Percentiles rank a stretch among this genome's conserved stretches.
phyloP scores from a whole-genome alignment of 37 sponge, comb jelly and placozoan species.

The Haliclona indistincta region DNA sequence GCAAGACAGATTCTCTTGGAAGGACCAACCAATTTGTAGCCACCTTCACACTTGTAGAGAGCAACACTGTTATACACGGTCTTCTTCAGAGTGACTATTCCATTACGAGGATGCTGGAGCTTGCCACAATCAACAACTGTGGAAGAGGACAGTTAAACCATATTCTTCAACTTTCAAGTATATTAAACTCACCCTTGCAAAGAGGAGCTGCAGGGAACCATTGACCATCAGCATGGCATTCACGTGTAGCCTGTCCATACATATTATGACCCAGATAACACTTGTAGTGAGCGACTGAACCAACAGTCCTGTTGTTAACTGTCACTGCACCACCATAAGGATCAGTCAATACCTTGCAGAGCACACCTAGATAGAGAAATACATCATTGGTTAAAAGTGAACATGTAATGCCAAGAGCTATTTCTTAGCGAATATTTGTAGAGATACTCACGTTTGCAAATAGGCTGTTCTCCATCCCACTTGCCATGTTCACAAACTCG shows the following conservation, averaged over 20 bases:
- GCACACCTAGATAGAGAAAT: background rate
- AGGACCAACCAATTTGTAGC: too few species aligned
- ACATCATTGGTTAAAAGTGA: too few species aligned
- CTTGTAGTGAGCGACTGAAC: conserved; percentile 22
- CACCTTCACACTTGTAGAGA: too few species aligned
- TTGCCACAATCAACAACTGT: conserved; percentile 8
- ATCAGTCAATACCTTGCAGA: background rate
- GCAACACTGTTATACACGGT: too few species aligned
- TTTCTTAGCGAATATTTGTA: background rate
- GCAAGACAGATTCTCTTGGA: too few species aligned
- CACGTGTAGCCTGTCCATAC: background rate
- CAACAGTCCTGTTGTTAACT: background rate
- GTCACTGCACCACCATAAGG: background rate
- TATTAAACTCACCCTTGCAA: conserved; percentile 38
- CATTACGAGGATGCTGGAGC: background rate
- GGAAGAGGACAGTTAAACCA: background rate
- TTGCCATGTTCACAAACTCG: conserved; percentile 4
- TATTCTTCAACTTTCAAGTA: too few species aligned
- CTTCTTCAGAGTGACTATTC: background rate
- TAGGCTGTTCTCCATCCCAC: too few species aligned
- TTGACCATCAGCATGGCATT: conserved; percentile 27
- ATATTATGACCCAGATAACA: conserved; percentile 9
- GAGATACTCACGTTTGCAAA: too few species aligned
- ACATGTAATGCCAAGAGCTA: too few species aligned
- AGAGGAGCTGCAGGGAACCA: conserved; percentile 37